A percentile compares a stretch with the other conserved stretches of the same genome.
Conservation (phyloP, 30 jellyfish, hydroid and myxozoan genomes). For the Aurelia sp. region DNA sequence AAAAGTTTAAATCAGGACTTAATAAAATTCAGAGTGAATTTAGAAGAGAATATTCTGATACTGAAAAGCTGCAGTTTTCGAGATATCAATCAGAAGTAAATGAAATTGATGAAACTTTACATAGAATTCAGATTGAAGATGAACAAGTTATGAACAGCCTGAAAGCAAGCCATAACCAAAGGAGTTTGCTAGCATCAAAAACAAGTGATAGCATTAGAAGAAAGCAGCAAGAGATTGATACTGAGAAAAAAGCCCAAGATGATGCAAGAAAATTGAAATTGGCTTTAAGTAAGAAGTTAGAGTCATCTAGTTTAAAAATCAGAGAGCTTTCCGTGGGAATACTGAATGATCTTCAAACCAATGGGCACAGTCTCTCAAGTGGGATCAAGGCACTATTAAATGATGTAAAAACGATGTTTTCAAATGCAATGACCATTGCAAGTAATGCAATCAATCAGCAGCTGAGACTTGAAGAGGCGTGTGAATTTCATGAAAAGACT, state of each 20-base stretch:
- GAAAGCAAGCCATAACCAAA: neutral
- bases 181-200: slow-evolving; percentile 1
- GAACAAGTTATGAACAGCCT: slow-evolving; percentile 21
- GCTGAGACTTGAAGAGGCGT: slow-evolving; percentile 25
- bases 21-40: slow-evolving; percentile 9
- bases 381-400: neutral
- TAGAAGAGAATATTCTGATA: neutral
- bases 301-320: neutral
- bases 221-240: slow-evolving; percentile 20
- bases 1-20: slow-evolving; percentile 20
- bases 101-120: slow-evolving; percentile 6
- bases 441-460: slow-evolving; percentile 16
- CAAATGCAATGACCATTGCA: slow-evolving; percentile 6
- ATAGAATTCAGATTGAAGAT: neutral
- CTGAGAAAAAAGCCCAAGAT: slow-evolving; percentile 14
- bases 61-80: neutral
- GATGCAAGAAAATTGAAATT: slow-evolving; percentile 15
- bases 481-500: neutral
- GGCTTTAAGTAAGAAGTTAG: slow-evolving; percentile 12
- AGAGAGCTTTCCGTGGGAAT: neutral
- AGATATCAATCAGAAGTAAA: slow-evolving; percentile 6
- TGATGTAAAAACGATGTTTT: neutral
- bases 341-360: neutral
- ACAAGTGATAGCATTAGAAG: neutral
- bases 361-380: neutral